Evolutionary conservation across 1,140 invertebrate species (phyloP).

Genomic region (Pseudoatta argentina): DNA sequence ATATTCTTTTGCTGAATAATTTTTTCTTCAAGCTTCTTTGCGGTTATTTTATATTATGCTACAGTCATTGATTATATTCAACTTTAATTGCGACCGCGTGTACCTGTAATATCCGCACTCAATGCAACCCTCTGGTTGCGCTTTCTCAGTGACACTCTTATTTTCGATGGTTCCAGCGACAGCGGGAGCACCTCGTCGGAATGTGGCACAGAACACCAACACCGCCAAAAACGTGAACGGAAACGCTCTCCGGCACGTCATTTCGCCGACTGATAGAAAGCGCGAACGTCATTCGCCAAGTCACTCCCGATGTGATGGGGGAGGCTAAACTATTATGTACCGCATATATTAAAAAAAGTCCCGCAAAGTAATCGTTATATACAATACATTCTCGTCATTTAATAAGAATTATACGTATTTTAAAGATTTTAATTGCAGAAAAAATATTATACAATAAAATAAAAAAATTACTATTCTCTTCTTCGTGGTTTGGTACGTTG

Average conservation of each 20-base stretch:
- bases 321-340: conserved; percentile 24
- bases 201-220: conserved; percentile 45
- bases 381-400: not conserved
- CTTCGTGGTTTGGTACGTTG: not conserved
- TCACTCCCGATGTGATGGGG: conserved; percentile 27
- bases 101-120: conserved; percentile 79
- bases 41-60: not conserved
- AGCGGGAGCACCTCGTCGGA: conserved; percentile 46
- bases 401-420: not conserved
- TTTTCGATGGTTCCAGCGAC: conserved; percentile 37
- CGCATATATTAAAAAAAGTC: conserved; percentile 22
- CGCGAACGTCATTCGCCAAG: conserved; percentile 43
- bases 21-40: not conserved
- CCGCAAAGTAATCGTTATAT: not conserved
- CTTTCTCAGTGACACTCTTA: conserved; percentile 54
- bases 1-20: not conserved
- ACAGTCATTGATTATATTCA: not conserved
- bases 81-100: not conserved
- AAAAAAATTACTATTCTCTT: not conserved
- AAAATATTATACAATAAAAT: too few species aligned
- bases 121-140: conserved; percentile 70
- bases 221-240: conserved; percentile 64
- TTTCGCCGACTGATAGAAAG: conserved; percentile 76
- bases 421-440: not conserved
- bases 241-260: conserved; percentile 75